Evolutionary conservation across 1,140 invertebrate species (phyloP), one percentile per base, ranked within the genome.

Genomic region (Drosophila serrata): DNA sequence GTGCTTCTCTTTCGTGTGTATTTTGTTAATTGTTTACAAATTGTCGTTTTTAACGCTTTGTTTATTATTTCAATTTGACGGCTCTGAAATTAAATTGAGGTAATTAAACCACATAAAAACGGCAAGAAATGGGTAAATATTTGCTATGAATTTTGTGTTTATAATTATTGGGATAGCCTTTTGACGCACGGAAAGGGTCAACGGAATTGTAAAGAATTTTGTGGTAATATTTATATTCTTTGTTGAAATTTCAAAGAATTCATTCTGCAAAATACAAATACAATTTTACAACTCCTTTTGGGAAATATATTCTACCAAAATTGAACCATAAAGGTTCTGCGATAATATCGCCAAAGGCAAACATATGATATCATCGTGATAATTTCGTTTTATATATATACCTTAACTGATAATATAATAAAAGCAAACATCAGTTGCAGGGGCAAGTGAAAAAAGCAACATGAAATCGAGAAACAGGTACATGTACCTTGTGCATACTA

Each of bases 401-500:
- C 27, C 49, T 49, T 61, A 67, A 69, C 67, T 90, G 85, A 90
- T 90, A 90, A 90, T 90, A 90, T 53, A 85, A 85, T 90, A 85
- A 90, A 79, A 63, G 67, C 74, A 84, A 90, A 88, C 84, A 90
- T 48, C 5, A 65, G 64, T 61, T 62, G 63, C 43, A 49, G 37
- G 58, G 42, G 53, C 61, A 46, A 24, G 39, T 39, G 4, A 39
- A 56, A 55, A 19, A 15, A n/a, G 27, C 29, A 53, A 79, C n/a
- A 48, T 40, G 24, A 63, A 65, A 63, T 59, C 59, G 24, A 37
- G 24, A 46, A 62, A 78, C 61, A 48, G 22, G 42, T 65, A 51
- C 19, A 13, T 57, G 29, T 62, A 37, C 17, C 40, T 19, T 61
- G 39, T 55, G 57, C 24, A 60, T 53, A 73, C 61, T 56, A 22